A percentile compares a stretch with the other conserved stretches of the same genome.
These are phyloP conservation scores for Neria commutata DNA, from an alignment of 2,888 invertebrate species.

Conservation along the genomic window DNA sequence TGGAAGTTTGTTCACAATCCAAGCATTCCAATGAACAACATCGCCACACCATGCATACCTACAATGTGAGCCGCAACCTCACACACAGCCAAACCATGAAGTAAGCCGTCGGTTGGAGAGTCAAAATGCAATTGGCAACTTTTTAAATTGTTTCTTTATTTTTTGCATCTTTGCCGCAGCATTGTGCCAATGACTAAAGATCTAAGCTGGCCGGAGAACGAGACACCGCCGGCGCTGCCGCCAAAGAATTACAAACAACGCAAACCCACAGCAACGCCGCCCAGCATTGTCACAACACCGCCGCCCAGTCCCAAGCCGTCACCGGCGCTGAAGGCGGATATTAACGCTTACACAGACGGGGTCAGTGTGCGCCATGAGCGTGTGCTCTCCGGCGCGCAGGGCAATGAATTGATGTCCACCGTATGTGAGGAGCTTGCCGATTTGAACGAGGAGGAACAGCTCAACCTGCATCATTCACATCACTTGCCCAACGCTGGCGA, in stretches of 20 bases:
- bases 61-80: constrained; percentile 62
- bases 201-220: constrained; percentile 41
- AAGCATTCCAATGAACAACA: constrained; percentile 78
- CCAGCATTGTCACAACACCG: constrained; percentile 63
- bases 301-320: constrained; percentile 61
- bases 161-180: constrained; percentile 31
- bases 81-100: constrained; percentile 62
- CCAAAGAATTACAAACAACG: constrained; percentile 65
- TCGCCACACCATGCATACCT: constrained; percentile 86
- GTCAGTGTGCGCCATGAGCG: constrained; percentile 44
- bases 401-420: constrained; percentile 62
- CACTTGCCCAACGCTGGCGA: constrained; percentile 42
- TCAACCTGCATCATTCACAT: constrained; percentile 42
- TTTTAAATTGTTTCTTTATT: constrained; percentile 11
- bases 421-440: constrained; percentile 56
- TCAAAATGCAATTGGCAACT: neutral
- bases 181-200: constrained; percentile 52
- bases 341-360: constrained; percentile 28
- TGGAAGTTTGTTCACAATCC: constrained; percentile 92
- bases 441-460: constrained; percentile 40
- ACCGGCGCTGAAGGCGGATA: constrained; percentile 34
- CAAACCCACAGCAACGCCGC: constrained; percentile 43
- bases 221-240: constrained; percentile 68
- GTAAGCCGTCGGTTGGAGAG: constrained; percentile 52
- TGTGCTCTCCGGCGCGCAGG: constrained; percentile 44